Percentiles rank a stretch among this genome's conserved stretches.
These are phyloP conservation scores for Drosophila sp. DNA, from an alignment of 1,140 invertebrate genomes.

Conservation along the genomic window DNA sequence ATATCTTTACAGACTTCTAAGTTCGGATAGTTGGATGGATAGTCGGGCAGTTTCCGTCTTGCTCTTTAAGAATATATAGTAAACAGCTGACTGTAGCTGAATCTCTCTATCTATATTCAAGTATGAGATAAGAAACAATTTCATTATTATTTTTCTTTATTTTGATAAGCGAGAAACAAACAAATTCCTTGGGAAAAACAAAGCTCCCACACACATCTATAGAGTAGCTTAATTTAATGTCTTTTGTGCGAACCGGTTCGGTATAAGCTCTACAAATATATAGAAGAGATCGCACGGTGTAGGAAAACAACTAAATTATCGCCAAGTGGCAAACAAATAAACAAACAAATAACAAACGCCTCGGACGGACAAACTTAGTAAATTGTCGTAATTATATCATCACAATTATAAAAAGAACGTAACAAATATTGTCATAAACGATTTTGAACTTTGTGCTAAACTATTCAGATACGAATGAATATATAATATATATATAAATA, in stretches of 20 bases:
- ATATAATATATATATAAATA: slow-evolving; percentile 3
- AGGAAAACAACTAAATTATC: slow-evolving; percentile 45
- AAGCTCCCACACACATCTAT: not conserved
- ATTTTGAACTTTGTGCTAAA: slow-evolving; percentile 46
- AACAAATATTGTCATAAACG: slow-evolving; percentile 40
- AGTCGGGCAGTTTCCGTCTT: no score
- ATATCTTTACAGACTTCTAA: no score
- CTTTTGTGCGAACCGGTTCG: slow-evolving; percentile 33
- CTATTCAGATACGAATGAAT: slow-evolving; percentile 12
- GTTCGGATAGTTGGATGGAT: no score
- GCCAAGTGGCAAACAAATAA: slow-evolving; percentile 47
- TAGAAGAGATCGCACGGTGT: slow-evolving; percentile 10
- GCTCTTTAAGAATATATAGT: no score
- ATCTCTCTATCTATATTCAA: not conserved
- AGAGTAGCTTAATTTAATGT: slow-evolving; percentile 18
- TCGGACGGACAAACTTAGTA: slow-evolving; percentile 17
- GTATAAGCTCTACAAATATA: slow-evolving; percentile 24
- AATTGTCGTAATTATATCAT: slow-evolving; percentile 57
- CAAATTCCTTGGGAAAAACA: slow-evolving; percentile 17
- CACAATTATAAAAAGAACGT: slow-evolving; percentile 38
- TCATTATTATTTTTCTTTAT: not conserved
- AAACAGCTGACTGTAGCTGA: not conserved
- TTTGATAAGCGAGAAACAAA: slow-evolving; percentile 14
- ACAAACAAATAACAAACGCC: slow-evolving; percentile 13
- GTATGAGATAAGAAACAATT: slow-evolving; percentile 4